phyloP scores from a whole-genome alignment of 2,888 invertebrate genomes.

The Plebejus melissa region DNA sequence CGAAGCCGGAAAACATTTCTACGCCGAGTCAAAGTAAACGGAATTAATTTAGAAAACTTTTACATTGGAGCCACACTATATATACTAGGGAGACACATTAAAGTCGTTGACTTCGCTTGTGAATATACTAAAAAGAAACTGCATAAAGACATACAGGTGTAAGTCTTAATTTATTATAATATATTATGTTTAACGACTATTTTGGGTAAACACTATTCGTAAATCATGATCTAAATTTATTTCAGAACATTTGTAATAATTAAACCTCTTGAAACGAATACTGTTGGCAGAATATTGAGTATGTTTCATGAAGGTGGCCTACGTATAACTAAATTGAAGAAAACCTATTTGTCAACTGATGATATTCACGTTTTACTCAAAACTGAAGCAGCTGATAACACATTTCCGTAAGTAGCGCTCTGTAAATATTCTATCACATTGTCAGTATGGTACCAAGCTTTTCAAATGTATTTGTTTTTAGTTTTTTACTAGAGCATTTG shows the following conservation, averaged over 20 bases:
- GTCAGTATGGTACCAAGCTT: neutral
- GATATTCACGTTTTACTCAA: slow-evolving; percentile 74
- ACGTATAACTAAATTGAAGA: slow-evolving; percentile 83
- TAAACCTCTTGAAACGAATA: slow-evolving; percentile 84
- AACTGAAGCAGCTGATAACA: slow-evolving; percentile 57
- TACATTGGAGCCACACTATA: slow-evolving; percentile 86
- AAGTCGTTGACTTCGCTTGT: slow-evolving; percentile 86
- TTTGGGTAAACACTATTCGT: neutral
- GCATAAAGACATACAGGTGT: slow-evolving; percentile 82
- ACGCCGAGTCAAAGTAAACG: slow-evolving; percentile 83
- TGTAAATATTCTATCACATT: neutral
- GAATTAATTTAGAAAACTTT: slow-evolving; percentile 82
- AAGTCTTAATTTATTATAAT: slow-evolving; percentile 41
- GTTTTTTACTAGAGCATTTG: slow-evolving; percentile 81
- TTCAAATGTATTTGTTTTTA: slow-evolving; percentile 43
- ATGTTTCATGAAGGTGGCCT: slow-evolving; percentile 81
- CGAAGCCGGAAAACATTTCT: slow-evolving; percentile 82
- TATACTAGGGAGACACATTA: slow-evolving; percentile 86
- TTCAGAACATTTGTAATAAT: slow-evolving; percentile 87
- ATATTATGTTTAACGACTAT: neutral
- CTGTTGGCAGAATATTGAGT: slow-evolving; percentile 86
- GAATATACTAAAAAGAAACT: slow-evolving; percentile 82
- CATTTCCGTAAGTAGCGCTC: slow-evolving; percentile 78
- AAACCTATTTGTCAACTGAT: slow-evolving; percentile 82
- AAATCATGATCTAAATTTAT: slow-evolving; percentile 16